These are phyloP conservation scores for Lasiurus borealis DNA, from an alignment of 2,113 vertebrate species.

Conservation along the genomic window DNA sequence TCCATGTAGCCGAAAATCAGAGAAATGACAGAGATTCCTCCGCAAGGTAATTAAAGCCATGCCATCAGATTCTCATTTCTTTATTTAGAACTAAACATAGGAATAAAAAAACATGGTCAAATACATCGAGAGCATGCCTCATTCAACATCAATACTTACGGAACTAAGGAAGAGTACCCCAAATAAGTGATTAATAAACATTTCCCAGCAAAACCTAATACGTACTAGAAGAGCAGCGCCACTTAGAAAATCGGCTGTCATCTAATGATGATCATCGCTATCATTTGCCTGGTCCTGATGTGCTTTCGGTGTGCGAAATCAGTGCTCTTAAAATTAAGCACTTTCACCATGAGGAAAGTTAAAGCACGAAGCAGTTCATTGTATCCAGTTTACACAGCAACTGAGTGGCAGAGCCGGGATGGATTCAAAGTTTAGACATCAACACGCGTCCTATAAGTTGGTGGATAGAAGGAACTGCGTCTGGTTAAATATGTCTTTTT, in stretches of 20 bases:
- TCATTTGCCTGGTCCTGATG: not conserved
- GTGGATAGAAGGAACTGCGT: not conserved
- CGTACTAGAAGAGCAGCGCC: not conserved
- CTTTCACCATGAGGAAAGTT: not conserved
- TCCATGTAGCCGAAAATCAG: conserved; percentile 37
- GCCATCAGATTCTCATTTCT: not conserved
- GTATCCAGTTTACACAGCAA: not conserved
- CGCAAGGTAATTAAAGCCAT: conserved; percentile 84
- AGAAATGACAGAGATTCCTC: conserved; percentile 73
- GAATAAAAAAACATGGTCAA: not conserved
- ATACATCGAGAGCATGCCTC: not conserved
- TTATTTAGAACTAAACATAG: not conserved
- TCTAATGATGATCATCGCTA: rapidly evolving
- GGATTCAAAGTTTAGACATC: not conserved
- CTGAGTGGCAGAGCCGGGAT: too few relatives aligned
- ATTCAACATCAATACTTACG: not conserved
- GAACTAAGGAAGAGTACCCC: not conserved
- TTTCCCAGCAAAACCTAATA: not conserved
- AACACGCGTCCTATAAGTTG: rapidly evolving
- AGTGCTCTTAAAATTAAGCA: not conserved
- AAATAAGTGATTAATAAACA: not conserved
- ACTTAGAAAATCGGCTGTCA: not conserved
- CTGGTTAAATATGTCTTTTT: not conserved
- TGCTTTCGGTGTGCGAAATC: not conserved
- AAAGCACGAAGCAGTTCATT: not conserved